Evolutionary conservation across 2,113 vertebrate species (phyloP), one percentile per base, ranked within the genome.

Genomic region (Gasterosteus nipponicus): DNA sequence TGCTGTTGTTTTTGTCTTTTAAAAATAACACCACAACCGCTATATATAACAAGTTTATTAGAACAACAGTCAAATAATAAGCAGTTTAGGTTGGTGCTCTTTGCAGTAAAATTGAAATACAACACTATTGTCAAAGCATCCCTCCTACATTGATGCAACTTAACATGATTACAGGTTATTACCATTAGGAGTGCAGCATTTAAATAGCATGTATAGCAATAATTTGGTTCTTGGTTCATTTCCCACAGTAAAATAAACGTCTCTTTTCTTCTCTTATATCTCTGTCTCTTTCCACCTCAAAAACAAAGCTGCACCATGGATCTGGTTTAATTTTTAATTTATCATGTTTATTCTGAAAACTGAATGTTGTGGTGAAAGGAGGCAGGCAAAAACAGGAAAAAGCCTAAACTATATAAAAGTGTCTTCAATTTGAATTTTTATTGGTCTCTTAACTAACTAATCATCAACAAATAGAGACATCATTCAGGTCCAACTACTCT

Each of bases 401-500:
- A 63, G 59, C 6, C n/a, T 63, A 22, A 77, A 69, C 49, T 58
- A 47, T 31, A 75, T n/a, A 57, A 47, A 77, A 8, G 26, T 44
- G 66, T 65, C 31, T 53, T 33, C 65, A 61, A 26, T 66, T 75
- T 85, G 31, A 70, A 39, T 39, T 57, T 67, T 38, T 61, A 81
- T 66, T 80, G 70, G 83, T 79, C 68, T 77, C 68, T 73, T 76
- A 70, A 10, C 56, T 51, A 14, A 84, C 35, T 41, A 53, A 58
- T 79, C 69, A 60, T 61, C 47, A 77, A 78, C 49, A 69, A 75
- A 86, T 29, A 42, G 47, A 69, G 47, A 60, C 65, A 39, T 73
- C 8, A 78, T 54, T 73, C 68, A 18, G 44, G 46, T 71, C 33
- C 11, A 62, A 73, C 78, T 77, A 73, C 70, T 66, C 16, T 61